A percentile compares a stretch with the other conserved stretches of the same genome.
These are phyloP conservation scores for Ectemnius lituratus DNA, from an alignment of 2,888 invertebrate genomes.

Conservation along the genomic window DNA sequence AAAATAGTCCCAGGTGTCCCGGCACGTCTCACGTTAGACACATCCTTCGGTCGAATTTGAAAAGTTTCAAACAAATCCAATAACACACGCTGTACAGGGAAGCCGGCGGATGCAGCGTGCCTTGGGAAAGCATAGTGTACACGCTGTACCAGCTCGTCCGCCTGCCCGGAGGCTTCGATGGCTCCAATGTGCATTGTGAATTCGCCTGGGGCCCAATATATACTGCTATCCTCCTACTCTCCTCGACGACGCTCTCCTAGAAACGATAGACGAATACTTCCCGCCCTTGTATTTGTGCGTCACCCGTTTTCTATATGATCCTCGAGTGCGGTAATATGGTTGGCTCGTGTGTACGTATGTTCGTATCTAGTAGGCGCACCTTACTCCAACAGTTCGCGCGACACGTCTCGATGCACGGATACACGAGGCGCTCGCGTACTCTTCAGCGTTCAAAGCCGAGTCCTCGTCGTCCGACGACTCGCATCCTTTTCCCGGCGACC, in stretches of 20 bases:
- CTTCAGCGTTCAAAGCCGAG: slow-evolving; percentile 41
- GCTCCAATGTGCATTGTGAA: slow-evolving; percentile 54
- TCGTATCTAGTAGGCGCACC: background rate
- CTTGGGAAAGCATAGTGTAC: slow-evolving; percentile 19
- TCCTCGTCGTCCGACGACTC: slow-evolving; percentile 24
- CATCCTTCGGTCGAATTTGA: slow-evolving; percentile 64
- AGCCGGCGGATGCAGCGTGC: slow-evolving; percentile 14
- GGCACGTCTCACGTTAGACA: slow-evolving; percentile 46
- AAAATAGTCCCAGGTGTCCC: slow-evolving; percentile 40
- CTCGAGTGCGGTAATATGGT: no score
- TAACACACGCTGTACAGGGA: slow-evolving; percentile 63
- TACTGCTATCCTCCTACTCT: slow-evolving; percentile 9
- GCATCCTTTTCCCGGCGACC: slow-evolving; percentile 17
- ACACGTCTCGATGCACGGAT: slow-evolving; percentile 23
- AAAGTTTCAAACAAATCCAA: slow-evolving; percentile 75
- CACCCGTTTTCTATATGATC: background rate
- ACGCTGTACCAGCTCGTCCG: no score
- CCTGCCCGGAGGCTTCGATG: background rate
- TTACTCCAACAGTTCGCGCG: slow-evolving; percentile 19
- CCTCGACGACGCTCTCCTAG: slow-evolving; percentile 14
- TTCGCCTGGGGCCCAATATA: slow-evolving; percentile 42
- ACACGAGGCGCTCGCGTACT: slow-evolving; percentile 34
- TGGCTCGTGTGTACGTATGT: background rate
- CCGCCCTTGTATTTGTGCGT: background rate
- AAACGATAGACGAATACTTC: slow-evolving; percentile 17